Base-by-base conservation (phyloP, 2,888 invertebrate species). In the Microctonus brassicae region DNA sequence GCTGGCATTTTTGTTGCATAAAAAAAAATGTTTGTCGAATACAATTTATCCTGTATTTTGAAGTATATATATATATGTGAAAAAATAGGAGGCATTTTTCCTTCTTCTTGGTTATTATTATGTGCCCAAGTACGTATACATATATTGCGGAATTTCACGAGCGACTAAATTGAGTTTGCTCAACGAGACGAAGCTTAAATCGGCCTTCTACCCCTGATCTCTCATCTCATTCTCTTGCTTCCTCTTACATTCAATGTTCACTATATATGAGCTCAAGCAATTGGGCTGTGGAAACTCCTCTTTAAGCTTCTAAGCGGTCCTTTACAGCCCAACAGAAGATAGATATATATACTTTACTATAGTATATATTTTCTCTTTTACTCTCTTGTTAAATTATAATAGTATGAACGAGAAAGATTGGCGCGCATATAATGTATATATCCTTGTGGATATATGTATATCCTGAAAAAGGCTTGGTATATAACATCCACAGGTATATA, bases 121-220 rank as follows among this genome's bases (percentile, higher is more conserved):
- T 67, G 42, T 33, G 13, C 13, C 22, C 17, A 65, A 26, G 47
- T 65, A 20, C n/a, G 22, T 20, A 13, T 13, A 11, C 24, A 34
- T 42, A 22, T 52, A 55, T 42, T 13, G 34, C 24, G 26, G 33
- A 73, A 74, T 73, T 75, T 71, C 74, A 70, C 70, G 69, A 71
- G 57, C 58, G 73, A 70, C 71, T 75, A 78, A 77, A 79, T 78
- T 76, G 76, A 76, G 75, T 78, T 78, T 78, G 73, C 65, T 78
- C 73, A 76, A 75, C 74, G 71, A 66, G 66, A 74, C 61, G 57
- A 60, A 73, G 70, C 58, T 69, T 71, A 70, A 69, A 70, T 62
- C 42, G 33, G n/a, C 34, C 17, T 60, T 60, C 33, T 60, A 60
- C 10, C n/a, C 60, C 20, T 24, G 53, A 33, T 64, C 52, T 52